phyloP scores from a whole-genome alignment of 2,113 vertebrate species.

The Cryptotis parvus region DNA sequence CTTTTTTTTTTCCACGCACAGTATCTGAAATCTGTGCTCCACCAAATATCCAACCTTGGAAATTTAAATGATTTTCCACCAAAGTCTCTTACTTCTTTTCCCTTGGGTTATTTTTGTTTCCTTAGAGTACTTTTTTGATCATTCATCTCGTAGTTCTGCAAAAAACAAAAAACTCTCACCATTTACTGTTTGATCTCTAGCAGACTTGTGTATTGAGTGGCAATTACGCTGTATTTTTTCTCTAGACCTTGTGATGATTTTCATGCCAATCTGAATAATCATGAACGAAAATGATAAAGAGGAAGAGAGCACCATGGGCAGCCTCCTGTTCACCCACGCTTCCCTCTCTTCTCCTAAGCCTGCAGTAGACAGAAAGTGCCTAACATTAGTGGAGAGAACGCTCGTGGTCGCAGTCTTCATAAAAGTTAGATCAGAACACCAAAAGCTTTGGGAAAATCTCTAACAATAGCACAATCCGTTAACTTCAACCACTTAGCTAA shows the following conservation, averaged over 20 bases:
- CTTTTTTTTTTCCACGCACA: not conserved
- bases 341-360: rapidly evolving
- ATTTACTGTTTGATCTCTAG: not conserved
- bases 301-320: not conserved
- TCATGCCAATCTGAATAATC: not conserved
- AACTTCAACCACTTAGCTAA: not conserved
- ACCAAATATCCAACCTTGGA: not conserved
- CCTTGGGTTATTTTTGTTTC: not conserved
- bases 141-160: not conserved
- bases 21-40: not conserved
- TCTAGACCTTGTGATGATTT: not conserved
- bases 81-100: not conserved
- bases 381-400: not conserved
- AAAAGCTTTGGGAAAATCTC: not conserved
- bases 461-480: not conserved
- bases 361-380: not conserved
- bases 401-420: not conserved
- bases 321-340: too few relatives aligned
- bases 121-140: not conserved
- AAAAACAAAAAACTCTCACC: not conserved
- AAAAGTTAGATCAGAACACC: not conserved
- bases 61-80: not conserved
- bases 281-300: not conserved
- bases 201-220: not conserved
- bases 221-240: not conserved